These are phyloP conservation scores for Spialia ferax DNA, from an alignment of 2,888 invertebrate genomes.

Conservation along the genomic window DNA sequence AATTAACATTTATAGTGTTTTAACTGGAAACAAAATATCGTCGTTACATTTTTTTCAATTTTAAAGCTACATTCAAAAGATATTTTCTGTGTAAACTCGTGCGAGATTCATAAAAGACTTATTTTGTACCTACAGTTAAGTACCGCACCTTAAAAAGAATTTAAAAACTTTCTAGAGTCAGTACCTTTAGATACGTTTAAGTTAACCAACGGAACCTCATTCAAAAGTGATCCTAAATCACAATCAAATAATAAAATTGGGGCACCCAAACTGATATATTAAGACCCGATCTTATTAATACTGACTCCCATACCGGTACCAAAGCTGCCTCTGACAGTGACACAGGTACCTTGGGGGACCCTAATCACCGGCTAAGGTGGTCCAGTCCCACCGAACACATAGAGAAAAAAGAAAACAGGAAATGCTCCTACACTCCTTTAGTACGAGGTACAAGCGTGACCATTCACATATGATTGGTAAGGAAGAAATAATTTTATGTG, in stretches of 20 bases:
- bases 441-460: too few relatives aligned
- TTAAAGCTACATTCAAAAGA: too few relatives aligned
- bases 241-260: constrained; percentile 22
- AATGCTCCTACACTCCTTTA: too few relatives aligned
- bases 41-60: too few relatives aligned
- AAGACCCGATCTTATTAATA: constrained; percentile 31
- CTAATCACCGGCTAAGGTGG: constrained; percentile 51
- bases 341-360: constrained; percentile 56
- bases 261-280: constrained; percentile 15
- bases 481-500: too few relatives aligned
- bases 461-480: too few relatives aligned
- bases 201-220: not conserved
- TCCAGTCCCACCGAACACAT: not conserved
- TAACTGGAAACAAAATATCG: not conserved
- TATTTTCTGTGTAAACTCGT: too few relatives aligned
- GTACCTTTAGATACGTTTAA: not conserved
- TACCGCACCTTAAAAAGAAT: too few relatives aligned
- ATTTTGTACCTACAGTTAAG: too few relatives aligned
- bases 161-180: not conserved
- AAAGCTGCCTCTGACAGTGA: constrained; percentile 60
- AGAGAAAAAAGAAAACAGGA: too few relatives aligned
- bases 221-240: constrained; percentile 5
- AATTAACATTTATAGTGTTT: not conserved
- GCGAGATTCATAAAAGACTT: not conserved
- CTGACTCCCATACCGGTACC: constrained; percentile 15